Conservation (phyloP, 2,888 invertebrate species). For the Crossocerus cetratus region DNA sequence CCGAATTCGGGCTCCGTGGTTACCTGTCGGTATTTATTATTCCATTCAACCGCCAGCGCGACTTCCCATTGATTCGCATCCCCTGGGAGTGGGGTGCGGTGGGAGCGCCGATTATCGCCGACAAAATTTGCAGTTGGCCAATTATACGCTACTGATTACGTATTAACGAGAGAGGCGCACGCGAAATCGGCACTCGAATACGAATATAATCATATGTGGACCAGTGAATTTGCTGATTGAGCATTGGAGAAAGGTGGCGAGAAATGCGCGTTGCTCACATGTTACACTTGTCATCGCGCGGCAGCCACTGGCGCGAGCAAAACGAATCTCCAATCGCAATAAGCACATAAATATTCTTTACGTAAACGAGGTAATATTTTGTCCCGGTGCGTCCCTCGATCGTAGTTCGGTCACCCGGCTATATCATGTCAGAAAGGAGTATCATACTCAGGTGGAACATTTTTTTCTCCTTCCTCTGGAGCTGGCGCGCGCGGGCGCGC, state of each 20-base stretch:
- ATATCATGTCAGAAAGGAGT: too few species aligned
- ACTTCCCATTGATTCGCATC: neutral
- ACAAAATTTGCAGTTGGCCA: constrained; percentile 40
- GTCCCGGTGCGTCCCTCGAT: too few species aligned
- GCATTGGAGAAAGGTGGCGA: constrained; percentile 7
- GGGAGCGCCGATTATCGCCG: constrained; percentile 20
- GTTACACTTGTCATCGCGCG: constrained; percentile 27
- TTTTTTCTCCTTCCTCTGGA: too few species aligned
- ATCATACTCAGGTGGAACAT: too few species aligned
- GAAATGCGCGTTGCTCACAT: constrained; percentile 24
- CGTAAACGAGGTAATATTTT: too few species aligned
- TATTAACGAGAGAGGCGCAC: constrained; percentile 33
- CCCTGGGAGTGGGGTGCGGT: neutral
- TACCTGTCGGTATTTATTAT: neutral
- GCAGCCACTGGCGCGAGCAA: neutral
- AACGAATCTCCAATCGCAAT: neutral
- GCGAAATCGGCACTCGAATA: constrained; percentile 24
- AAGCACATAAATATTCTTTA: too few species aligned
- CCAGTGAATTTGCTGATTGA: neutral
- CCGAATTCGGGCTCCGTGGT: too few species aligned
- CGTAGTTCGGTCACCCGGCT: too few species aligned
- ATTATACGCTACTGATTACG: constrained; percentile 44
- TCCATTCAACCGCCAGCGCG: neutral
- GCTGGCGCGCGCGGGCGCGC: too few species aligned
- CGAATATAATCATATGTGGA: constrained; percentile 24